Conservation (phyloP, 2,888 invertebrate genomes). For the Corbicula japonica region DNA sequence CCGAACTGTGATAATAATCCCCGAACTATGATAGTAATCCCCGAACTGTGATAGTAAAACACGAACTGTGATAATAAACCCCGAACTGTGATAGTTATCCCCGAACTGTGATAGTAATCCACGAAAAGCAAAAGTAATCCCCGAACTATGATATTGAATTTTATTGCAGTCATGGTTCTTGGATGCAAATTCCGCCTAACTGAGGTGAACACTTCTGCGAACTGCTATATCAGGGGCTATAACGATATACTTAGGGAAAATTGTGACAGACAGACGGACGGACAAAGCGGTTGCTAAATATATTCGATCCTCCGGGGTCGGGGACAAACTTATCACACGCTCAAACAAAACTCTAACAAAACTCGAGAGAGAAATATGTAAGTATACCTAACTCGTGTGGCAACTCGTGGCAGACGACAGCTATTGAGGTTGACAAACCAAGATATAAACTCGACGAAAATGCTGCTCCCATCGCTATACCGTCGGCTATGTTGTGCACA, state of each 20-base stretch:
- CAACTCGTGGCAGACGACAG: conserved; percentile 87
- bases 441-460: conserved; percentile 81
- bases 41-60: too few relatives aligned
- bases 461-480: conserved; percentile 87
- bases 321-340: too few relatives aligned
- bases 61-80: too few relatives aligned
- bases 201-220: neutral
- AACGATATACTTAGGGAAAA: neutral
- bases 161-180: too few relatives aligned
- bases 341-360: neutral
- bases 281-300: neutral
- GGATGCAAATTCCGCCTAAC: too few relatives aligned
- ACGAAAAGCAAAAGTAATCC: too few relatives aligned
- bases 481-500: conserved; percentile 87
- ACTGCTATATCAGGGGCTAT: neutral
- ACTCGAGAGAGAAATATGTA: neutral
- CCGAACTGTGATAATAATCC: too few relatives aligned
- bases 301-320: neutral
- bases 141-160: too few relatives aligned
- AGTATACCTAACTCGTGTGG: conserved; percentile 87
- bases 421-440: conserved; percentile 87
- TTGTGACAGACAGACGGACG: neutral
- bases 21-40: too few relatives aligned
- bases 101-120: too few relatives aligned
- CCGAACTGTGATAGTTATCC: too few relatives aligned